Percentiles rank a stretch among this genome's conserved stretches.
These are phyloP conservation scores for Erynnis tages DNA, from an alignment of 2,888 invertebrate species.

Conservation along the genomic window DNA sequence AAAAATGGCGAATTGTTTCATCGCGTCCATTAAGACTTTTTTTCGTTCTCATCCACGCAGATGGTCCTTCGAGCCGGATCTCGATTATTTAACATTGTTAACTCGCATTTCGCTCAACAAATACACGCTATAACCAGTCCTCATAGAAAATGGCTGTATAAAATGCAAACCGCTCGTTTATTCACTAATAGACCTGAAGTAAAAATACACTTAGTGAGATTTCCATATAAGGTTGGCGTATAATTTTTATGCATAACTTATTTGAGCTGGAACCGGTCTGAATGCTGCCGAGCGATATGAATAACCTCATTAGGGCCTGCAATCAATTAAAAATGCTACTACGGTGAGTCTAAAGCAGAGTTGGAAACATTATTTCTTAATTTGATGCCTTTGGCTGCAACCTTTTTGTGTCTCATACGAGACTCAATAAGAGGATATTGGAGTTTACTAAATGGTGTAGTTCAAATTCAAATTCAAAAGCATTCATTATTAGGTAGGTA, in stretches of 20 bases:
- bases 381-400: too few relatives aligned
- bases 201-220: conserved; percentile 22
- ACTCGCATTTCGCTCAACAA: not conserved
- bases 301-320: conserved; percentile 33
- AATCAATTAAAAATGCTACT: conserved; percentile 40
- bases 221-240: conserved; percentile 25
- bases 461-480: too few relatives aligned
- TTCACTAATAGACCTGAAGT: conserved; percentile 24
- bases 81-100: not conserved
- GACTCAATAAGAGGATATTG: too few relatives aligned
- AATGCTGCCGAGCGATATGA: conserved; percentile 28
- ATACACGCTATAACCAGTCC: not conserved
- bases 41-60: not conserved
- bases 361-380: too few relatives aligned
- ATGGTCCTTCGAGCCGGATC: conserved; percentile 4
- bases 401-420: too few relatives aligned
- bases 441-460: too few relatives aligned
- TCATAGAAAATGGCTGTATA: not conserved
- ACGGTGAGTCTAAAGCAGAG: too few relatives aligned
- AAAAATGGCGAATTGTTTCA: not conserved
- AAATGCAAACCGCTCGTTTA: conserved; percentile 8
- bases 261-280: conserved; percentile 33
- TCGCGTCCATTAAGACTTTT: not conserved
- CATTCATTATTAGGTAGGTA: too few relatives aligned
- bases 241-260: conserved; percentile 33